Evolutionary conservation across 2,797 vertebrate genomes (phyloP).

Genomic region (Hybognathus amarus): DNA sequence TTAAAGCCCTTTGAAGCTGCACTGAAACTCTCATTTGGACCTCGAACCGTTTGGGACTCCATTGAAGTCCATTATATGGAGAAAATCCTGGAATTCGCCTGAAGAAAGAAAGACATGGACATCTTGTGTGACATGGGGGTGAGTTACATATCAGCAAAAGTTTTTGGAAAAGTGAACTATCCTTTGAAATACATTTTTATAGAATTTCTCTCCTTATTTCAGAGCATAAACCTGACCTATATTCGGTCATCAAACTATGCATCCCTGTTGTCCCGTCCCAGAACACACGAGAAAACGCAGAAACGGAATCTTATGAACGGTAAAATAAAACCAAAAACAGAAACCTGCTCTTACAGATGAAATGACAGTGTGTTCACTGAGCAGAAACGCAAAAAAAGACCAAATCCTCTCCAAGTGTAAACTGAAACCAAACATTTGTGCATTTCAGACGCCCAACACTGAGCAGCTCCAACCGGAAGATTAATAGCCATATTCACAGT

Average conservation of each 20-base stretch:
- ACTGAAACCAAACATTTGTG: conserved; percentile 37
- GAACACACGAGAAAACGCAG: not conserved
- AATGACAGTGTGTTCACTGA: not conserved
- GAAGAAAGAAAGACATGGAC: too few species aligned
- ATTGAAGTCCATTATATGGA: too few species aligned
- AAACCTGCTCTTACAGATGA: not conserved
- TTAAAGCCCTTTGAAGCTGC: too few species aligned
- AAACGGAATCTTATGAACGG: not conserved
- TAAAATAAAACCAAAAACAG: conserved; percentile 4
- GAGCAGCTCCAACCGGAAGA: conserved; percentile 30
- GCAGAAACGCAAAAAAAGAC: not conserved
- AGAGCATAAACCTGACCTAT: not conserved
- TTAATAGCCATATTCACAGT: conserved; percentile 48
- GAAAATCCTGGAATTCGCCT: too few species aligned
- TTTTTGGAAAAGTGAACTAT: too few species aligned
- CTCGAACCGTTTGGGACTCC: too few species aligned
- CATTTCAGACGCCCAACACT: conserved; percentile 17
- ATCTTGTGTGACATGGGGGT: too few species aligned
- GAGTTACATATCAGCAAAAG: too few species aligned
- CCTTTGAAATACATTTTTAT: too few species aligned
- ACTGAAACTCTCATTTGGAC: too few species aligned
- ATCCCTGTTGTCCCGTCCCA: not conserved
- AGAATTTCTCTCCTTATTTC: not conserved
- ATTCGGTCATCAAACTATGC: not conserved
- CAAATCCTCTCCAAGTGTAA: not conserved